Evolutionary conservation across 2,113 vertebrate genomes (phyloP).

Genomic region (Puffinus mauretanicus): DNA sequence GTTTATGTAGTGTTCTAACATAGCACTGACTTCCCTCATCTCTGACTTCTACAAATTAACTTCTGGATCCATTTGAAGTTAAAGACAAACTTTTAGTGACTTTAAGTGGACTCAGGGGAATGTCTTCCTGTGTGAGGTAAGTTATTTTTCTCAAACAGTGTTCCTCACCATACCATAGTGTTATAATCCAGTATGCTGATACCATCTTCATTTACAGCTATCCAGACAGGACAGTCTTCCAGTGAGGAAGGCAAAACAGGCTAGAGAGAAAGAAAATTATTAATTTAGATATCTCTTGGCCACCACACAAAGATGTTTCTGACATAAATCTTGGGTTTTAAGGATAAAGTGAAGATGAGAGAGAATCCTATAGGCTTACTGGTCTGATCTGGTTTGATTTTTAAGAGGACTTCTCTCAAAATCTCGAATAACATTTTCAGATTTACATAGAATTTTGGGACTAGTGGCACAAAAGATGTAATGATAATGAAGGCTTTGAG

Average conservation of each 20-base stretch:
- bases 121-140: neutral
- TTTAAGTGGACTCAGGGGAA: neutral
- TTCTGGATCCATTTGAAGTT: slow-evolving; percentile 10
- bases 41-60: slow-evolving; percentile 33
- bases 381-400: neutral
- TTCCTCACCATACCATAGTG: slow-evolving; percentile 79
- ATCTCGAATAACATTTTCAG: neutral
- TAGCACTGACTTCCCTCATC: neutral
- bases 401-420: neutral
- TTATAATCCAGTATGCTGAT: slow-evolving; percentile 82
- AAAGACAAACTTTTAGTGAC: slow-evolving; percentile 9
- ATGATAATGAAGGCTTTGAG: neutral
- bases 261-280: slow-evolving; percentile 62
- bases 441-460: neutral
- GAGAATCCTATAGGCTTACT: neutral
- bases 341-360: neutral
- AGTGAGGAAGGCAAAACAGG: slow-evolving; percentile 77
- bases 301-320: neutral
- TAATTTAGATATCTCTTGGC: neutral
- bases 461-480: neutral
- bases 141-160: neutral
- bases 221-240: slow-evolving; percentile 81
- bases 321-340: neutral
- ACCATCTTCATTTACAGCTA: slow-evolving; percentile 89
- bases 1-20: neutral